Conservation (phyloP, 2,113 vertebrate genomes). For the Marcusenius ussheri region DNA sequence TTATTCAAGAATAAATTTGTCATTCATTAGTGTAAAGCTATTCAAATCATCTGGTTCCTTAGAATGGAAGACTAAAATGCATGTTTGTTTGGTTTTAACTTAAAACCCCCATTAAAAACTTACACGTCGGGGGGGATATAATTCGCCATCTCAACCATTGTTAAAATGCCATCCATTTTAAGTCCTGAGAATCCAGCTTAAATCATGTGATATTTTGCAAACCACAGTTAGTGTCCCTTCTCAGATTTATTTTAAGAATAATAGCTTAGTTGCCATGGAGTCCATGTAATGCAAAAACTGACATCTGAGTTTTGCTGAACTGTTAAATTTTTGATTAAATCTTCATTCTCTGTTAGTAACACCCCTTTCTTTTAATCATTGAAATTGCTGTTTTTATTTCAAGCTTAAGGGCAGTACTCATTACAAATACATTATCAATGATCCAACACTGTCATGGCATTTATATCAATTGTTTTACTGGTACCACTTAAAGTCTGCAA, state of each 20-base stretch:
- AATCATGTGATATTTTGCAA: conserved; percentile 11
- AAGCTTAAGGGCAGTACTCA: neutral
- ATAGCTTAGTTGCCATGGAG: conserved; percentile 20
- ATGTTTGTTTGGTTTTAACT: neutral
- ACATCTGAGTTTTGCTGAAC: neutral
- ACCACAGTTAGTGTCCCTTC: conserved; percentile 12
- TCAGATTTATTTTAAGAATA: conserved; percentile 27
- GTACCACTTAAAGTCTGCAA: neutral
- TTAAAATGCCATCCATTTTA: conserved; percentile 24
- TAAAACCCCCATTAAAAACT: neutral
- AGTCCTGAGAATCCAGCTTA: conserved; percentile 16
- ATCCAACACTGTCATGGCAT: neutral
- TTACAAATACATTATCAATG: neutral
- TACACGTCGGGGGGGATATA: neutral
- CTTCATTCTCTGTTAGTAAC: neutral
- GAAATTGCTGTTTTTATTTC: conserved; percentile 2
- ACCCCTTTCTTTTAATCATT: neutral
- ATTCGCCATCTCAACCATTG: conserved; percentile 15
- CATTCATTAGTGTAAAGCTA: neutral
- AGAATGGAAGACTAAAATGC: neutral
- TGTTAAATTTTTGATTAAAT: conserved; percentile 1
- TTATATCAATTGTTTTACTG: neutral
- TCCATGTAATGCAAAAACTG: neutral
- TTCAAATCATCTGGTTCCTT: neutral
- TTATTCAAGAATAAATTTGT: neutral